Conservation (phyloP, 2,797 vertebrate genomes). For the Tapera naevia region DNA sequence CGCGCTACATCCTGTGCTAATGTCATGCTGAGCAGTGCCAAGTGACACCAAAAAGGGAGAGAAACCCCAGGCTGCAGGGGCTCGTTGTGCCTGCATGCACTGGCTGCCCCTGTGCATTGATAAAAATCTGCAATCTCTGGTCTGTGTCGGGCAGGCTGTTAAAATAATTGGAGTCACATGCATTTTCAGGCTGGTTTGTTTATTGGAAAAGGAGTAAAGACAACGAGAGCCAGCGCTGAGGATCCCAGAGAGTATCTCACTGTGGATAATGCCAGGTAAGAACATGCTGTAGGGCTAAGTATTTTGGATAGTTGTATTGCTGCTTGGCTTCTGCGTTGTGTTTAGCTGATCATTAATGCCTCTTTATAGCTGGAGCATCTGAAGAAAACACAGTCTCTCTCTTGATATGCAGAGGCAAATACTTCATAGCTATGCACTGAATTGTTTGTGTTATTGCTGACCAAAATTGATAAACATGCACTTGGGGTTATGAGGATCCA, state of each 20-base stretch:
- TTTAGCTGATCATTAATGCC: constrained; percentile 23
- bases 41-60: background rate
- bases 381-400: background rate
- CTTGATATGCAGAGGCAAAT: background rate
- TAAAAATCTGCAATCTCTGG: background rate
- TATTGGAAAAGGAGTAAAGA: constrained; percentile 65
- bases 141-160: background rate
- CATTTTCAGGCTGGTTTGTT: constrained; percentile 68
- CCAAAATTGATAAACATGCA: background rate
- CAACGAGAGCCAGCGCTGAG: constrained; percentile 47
- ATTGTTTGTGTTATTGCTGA: background rate
- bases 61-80: background rate
- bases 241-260: constrained; percentile 70
- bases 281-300: background rate
- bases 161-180: background rate
- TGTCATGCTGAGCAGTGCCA: background rate
- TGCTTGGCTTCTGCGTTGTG: background rate
- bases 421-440: background rate
- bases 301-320: background rate
- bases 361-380: background rate
- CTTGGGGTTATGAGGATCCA: background rate
- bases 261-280: constrained; percentile 66
- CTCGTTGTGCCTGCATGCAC: background rate
- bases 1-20: background rate
- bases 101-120: background rate